Evolutionary conservation across 2,797 vertebrate species (phyloP), one percentile per base, ranked within the genome.

Genomic region (Phoebastria nigripes): DNA sequence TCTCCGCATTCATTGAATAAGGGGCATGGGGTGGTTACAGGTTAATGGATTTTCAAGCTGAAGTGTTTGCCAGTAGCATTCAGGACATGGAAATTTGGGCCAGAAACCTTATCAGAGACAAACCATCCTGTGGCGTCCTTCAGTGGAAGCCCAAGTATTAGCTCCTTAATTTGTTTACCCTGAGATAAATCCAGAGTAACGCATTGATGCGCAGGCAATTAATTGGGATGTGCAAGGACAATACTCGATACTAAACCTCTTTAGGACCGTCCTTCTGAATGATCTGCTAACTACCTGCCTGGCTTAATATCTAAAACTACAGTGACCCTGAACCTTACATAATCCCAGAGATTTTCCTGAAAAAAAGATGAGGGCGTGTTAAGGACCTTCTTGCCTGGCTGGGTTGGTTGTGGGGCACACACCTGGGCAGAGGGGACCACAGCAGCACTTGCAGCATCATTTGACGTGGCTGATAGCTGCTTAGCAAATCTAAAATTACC

Each of bases 1-100:
- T 90, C 67, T 94, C 58, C 2, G 1, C 90, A 47, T 93, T 82
- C 78, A 54, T 4, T 88, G 90, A 86, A 47, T 47, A 52, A 82
- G 47, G 87, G 84, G 67, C 90, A 74, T 0, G 10, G 65, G 56
- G 79, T 55, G 25, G 35, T 65, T 89, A 90, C 72, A 96, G 79
- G 90, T 89, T 96, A 95, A 95, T 92, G 95, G 89, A 83, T 96
- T 89, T 97, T 96, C 94, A 96, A 95, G 92, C 69, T 96, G 89
- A 89, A 89, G 42, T 83, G 72, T 92, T 95, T 95, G 76, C 56
- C 84, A 76, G 69, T 62, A 92, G 87, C 69, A 79, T 56, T 91
- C 51, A 83, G 65, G 61, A 89, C 69, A 54, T 73, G 65, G 89
- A 82, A 92, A 96, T 92, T 86, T 85, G 70, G 84, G 35, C 72